Base-by-base conservation (phyloP, 2,797 vertebrate species). In the Sebastes oblongus region DNA sequence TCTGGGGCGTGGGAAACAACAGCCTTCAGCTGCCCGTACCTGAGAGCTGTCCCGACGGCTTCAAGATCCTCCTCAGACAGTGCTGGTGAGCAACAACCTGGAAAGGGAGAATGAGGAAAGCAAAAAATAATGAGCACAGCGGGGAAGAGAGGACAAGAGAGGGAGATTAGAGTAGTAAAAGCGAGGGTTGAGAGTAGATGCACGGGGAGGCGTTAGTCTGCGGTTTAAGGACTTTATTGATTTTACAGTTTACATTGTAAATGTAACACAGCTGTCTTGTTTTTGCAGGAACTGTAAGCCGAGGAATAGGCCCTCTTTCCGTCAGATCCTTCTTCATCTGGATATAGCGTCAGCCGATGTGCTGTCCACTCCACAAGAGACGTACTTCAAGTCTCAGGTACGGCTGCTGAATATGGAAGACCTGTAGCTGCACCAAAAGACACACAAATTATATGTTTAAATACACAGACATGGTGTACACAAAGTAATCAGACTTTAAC, bases 1-100 rank as follows among this genome's bases (percentile, higher is more conserved):
- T 99, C 87, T 99, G 98, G 98, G 98, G 98, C 0, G 98, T 99
- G 68, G 98, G 98, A 66, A 99, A 98, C 94, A 99, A 99, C 93
- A 99, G 98, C 90, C 97, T 99, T 11, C 98, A 99, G 92, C 95
- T 99, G 77, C 98, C 98, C 10, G 93, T 99, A 12, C 98, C 98
- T 16, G 97, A 98, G 75, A 96, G 97, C 92, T 99, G 98, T 89
- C 98, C 98, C 0, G 98, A 99, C 0, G 98, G 98, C 86, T 99
- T 99, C 95, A 99, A 99, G 94, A 97, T 99, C 88, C 96, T 99
- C 74, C 96, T 99, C 85, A 96, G 97, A 62, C 98, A 99, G 92
- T 98, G 98, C 95, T 99, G 98, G 98, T 99, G 93, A 97, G 97
- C 16, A 46, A 46, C 42, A 18, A 46, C 65, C 72, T 73, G 32